Evolutionary conservation across 1,140 invertebrate species (phyloP), one percentile per base, ranked within the genome.

Genomic region (Spodoptera litura): DNA sequence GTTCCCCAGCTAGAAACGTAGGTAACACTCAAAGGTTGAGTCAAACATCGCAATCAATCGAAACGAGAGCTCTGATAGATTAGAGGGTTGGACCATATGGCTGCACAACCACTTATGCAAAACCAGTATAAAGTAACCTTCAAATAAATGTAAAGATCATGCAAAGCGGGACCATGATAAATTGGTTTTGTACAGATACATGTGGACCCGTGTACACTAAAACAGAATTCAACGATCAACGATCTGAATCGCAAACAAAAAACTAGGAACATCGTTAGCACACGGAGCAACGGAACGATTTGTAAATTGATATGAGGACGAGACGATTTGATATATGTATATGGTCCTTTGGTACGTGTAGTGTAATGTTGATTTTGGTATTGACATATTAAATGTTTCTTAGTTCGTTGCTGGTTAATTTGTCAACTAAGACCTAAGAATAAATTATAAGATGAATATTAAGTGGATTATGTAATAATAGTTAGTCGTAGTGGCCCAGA

Each of bases 211-310:
- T 15, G 3, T 38, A 61, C 31, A 61, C 59, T 1, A 61, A 61
- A 64, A 64, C 61, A 64, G 61, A 64, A 64, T 64, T 15, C 61
- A 49, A 49, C 38, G 61, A 62, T 62, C 59, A 49, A 49, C 38
- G 61, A 62, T 62, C 59, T 38, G 61, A 49, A 44, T 44, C 61
- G 9, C 61, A 64, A 64, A 64, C 61, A 64, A 64, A 64, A 35
- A 64, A 44, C 31, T 44, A 49, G n/a, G 15, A 20, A 20, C 61
- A 49, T 49, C 61, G 61, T 64, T 64, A 64, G 61, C 61, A 64
- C 27, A 13, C 58, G 27, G n/a, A 49, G 38, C 61, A 64, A 49
- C 31, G n/a, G 38, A 64, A 49, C 61, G 38, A 64, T 64, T 64
- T 64, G 38, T 64, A 64, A 64, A 64, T 64, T 15, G 58, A 13